Evolutionary conservation across 1,140 invertebrate species (phyloP), one percentile per base, ranked within the genome.

Genomic region (Scaptodrosophila lebanonensis): DNA sequence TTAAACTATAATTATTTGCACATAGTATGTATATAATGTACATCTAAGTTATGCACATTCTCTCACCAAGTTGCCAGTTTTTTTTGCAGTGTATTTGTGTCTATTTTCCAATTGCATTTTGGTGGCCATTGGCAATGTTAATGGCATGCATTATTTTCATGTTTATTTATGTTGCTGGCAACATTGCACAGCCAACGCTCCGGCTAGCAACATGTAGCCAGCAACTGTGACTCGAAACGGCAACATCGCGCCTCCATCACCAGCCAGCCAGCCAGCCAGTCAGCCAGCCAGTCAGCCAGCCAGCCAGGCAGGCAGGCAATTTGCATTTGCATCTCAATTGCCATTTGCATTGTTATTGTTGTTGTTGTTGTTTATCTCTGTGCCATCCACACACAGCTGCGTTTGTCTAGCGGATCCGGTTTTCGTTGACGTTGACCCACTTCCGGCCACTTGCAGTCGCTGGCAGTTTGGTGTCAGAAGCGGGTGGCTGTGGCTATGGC

Each of bases 121-220:
- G 68, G 73, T 68, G 73, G 73, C 73, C 73, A 77, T 68, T 79
- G 68, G 75, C 73, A 79, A 77, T 77, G 68, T 68, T 79, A 79
- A 79, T 73, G 73, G 73, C 63, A 69, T 79, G 67, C 73, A 79
- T 77, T 77, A 73, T 79, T 79, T 79, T 73, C 54, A 79, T 79
- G 73, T 77, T 68, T 77, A 79, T 79, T 73, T 77, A 73, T 79
- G 73, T 79, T 73, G 73, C 60, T 68, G 54, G 44, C 66, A 61
- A 33, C 33, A 52, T 33, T 25, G 43, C 13, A 27, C 32, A 45
- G 5, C 35, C 20, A 47, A 13, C 15, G 52, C 38, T 44, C 33
- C 44, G 12, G 12, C 32, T n/a, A 61, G 61, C 66, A 61, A 77
- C 63, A 82, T 82, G 64, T 79, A 63, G 68, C 64, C 48, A 58